phyloP scores from a whole-genome alignment of 2,888 invertebrate genomes.

The Drosophila stalkeri region DNA sequence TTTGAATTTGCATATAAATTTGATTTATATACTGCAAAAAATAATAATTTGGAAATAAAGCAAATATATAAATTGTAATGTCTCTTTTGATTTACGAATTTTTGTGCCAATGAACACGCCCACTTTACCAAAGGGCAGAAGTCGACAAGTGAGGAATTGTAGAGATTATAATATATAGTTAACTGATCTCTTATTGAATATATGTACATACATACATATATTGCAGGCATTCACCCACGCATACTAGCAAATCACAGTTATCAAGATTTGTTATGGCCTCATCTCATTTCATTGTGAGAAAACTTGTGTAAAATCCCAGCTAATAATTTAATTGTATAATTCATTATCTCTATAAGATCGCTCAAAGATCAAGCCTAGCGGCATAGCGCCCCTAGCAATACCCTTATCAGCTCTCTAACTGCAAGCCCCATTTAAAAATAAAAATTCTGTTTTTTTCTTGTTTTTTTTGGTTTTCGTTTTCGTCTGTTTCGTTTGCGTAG shows the following conservation, averaged over 20 bases:
- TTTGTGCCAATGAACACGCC: not conserved
- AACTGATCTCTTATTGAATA: too few species aligned
- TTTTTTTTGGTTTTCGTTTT: slow-evolving; percentile 41
- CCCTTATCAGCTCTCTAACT: not conserved
- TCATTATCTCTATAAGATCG: not conserved
- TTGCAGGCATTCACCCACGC: not conserved
- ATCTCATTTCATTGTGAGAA: not conserved
- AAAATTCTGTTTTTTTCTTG: not conserved
- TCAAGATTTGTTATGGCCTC: not conserved
- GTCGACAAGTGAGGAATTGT: too few species aligned
- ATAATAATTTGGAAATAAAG: too few species aligned
- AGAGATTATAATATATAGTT: not conserved
- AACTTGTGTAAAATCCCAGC: not conserved
- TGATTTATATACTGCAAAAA: not conserved
- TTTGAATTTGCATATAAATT: not conserved
- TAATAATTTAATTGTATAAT: not conserved
- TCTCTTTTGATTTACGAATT: not conserved
- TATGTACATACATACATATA: not conserved
- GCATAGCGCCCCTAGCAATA: not conserved
- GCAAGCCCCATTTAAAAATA: not conserved
- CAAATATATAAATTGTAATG: too few species aligned
- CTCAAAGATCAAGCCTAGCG: not conserved
- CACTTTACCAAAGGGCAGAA: not conserved
- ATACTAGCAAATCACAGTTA: not conserved
- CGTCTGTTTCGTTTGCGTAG: slow-evolving; percentile 33